Percentiles rank a stretch among this genome's conserved stretches.
phyloP scores from a whole-genome alignment of 2,797 vertebrate species.

The Otolemur crassicaudatus region DNA sequence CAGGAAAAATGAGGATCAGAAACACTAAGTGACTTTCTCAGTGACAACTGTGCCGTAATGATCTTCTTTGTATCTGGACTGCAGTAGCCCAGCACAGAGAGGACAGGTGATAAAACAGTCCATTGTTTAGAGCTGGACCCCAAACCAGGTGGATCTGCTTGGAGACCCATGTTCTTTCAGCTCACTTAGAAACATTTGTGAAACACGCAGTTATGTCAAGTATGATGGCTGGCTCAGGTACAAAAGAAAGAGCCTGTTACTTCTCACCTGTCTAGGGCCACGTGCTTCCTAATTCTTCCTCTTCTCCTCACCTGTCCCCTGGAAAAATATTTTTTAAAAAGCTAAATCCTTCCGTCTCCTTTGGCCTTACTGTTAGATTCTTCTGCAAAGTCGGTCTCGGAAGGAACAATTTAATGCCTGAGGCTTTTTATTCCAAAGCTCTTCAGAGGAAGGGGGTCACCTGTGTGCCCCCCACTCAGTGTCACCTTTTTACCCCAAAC shows the following conservation, averaged over 20 bases:
- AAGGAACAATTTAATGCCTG: accelerated
- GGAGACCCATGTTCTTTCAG: not conserved
- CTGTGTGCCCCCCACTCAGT: not conserved
- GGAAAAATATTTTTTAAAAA: too few species aligned
- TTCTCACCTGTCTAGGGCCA: not conserved
- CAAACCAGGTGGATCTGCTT: not conserved
- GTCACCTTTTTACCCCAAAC: not conserved
- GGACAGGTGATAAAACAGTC: not conserved
- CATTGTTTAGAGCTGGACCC: not conserved
- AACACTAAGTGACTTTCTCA: not conserved
- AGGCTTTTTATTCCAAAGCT: not conserved
- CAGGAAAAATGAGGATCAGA: not conserved
- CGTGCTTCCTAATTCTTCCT: not conserved
- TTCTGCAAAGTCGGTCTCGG: not conserved
- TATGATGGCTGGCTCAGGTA: accelerated
- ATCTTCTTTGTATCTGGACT: not conserved
- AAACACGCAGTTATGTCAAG: not conserved
- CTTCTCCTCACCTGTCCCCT: not conserved
- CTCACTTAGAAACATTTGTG: not conserved
- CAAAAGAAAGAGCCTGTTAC: not conserved
- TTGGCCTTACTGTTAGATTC: not conserved
- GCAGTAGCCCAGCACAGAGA: not conserved
- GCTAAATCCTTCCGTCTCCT: not conserved
- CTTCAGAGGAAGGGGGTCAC: not conserved
- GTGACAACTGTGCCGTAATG: not conserved